Conservation (phyloP, 2,888 invertebrate genomes). For the Iphiclides podalirius region DNA sequence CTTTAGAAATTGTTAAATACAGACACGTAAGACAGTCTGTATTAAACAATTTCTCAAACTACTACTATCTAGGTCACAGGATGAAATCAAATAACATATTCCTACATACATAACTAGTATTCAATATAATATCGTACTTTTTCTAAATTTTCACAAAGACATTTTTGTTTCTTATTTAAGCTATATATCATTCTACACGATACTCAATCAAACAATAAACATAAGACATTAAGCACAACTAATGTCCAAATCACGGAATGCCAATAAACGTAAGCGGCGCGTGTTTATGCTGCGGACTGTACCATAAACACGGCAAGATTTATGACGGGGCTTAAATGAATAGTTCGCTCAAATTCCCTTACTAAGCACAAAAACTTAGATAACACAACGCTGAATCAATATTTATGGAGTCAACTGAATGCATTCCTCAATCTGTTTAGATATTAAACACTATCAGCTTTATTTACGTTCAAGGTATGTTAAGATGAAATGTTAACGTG, state of each 20-base stretch:
- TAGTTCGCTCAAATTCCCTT: constrained; percentile 27
- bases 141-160: no score
- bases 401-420: constrained; percentile 27
- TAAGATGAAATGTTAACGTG: constrained; percentile 10
- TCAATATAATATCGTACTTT: no score
- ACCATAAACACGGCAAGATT: constrained; percentile 17
- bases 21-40: no score
- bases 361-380: constrained; percentile 23
- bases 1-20: no score
- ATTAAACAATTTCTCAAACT: no score
- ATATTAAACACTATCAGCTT: constrained; percentile 7
- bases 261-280: neutral
- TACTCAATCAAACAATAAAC: neutral
- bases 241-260: constrained; percentile 3
- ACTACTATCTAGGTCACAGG: no score
- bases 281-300: constrained; percentile 9
- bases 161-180: no score
- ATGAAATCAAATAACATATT: no score
- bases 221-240: neutral
- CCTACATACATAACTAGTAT: no score
- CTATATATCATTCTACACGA: no score
- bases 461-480: constrained; percentile 3
- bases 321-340: constrained; percentile 23
- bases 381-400: constrained; percentile 27
- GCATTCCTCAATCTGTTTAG: constrained; percentile 6